Base-by-base conservation (phyloP, 2,888 invertebrate species). In the Hyposoter didymator region DNA sequence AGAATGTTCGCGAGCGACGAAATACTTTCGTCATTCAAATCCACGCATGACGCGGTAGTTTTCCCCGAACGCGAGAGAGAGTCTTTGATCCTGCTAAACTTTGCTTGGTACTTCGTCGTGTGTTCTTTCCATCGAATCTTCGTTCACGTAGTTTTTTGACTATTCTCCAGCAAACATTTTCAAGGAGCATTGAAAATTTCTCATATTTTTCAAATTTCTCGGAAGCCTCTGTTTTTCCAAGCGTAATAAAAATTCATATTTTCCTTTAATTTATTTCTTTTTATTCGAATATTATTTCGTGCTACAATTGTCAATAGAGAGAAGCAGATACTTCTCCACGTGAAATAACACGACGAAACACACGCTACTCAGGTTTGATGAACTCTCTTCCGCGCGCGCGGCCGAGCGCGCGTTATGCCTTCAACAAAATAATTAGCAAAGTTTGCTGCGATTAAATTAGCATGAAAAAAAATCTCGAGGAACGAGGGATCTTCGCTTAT, bases 401-500 rank as follows among this genome's bases (percentile, higher is more conserved):
- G 3, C 10, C 55, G 55, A 22, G 55, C 10, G 22, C 55, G 55
- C 55, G 22, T 12, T 55, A 55, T 74, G 73, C 47, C 52, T 39
- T 28, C 35, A 69, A 75, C 28, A 39, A 35, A 43, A 72, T 79
- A 70, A 82, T 85, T 85, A 85, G 70, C 82, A 17, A 14, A 14
- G 43, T 49, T 59, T 28, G 59, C 73, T 43, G 78, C 73, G 69
- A 82, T 82, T 79, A 79, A 75, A 85, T 85, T 85, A 85, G 64
- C 85, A 82, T 76, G 55, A 85, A 82, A 85, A 59, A 28, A 70
- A 72, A 49, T 84, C 78, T 72, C 59, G 69, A 45, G 74, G 39
- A 78, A 82, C 78, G 81, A 73, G 69, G 82, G 82, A 78, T 82
- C 78, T 64, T 81, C 47, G 78, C 47, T 8, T 47, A n/a, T 43